A percentile compares a stretch with the other conserved stretches of the same genome.
phyloP scores from a whole-genome alignment of 92 coral and sea anemone species.

The Heteractis magnifica region DNA sequence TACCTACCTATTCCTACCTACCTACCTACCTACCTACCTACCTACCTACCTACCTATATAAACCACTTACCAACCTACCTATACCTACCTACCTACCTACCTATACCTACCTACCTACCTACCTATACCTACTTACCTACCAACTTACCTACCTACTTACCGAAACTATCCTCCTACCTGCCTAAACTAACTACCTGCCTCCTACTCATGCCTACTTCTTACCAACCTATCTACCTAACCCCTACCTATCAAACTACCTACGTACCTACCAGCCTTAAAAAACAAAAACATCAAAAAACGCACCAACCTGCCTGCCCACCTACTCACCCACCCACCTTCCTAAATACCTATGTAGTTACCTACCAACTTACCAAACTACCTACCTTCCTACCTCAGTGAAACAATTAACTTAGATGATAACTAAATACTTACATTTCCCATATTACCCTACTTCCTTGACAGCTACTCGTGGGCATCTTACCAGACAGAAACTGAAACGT shows the following conservation, averaged over 20 bases:
- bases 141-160: not conserved
- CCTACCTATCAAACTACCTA: not conserved
- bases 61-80: too few relatives aligned
- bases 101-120: not conserved
- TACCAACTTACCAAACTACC: not conserved
- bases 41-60: not conserved
- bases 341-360: not conserved
- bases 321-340: not conserved
- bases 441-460: constrained; percentile 8
- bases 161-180: not conserved
- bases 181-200: not conserved
- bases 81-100: not conserved
- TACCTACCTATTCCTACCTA: too few relatives aligned
- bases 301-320: not conserved
- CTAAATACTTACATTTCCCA: not conserved
- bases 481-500: constrained; percentile 37
- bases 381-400: not conserved
- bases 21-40: not conserved
- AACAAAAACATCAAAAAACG: too few relatives aligned
- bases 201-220: too few relatives aligned
- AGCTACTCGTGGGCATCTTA: constrained; percentile 70
- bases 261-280: not conserved
- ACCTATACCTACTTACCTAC: not conserved
- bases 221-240: not conserved
- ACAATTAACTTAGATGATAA: not conserved